phyloP scores from a whole-genome alignment of 2,113 vertebrate species.

The Axis porcinus region DNA sequence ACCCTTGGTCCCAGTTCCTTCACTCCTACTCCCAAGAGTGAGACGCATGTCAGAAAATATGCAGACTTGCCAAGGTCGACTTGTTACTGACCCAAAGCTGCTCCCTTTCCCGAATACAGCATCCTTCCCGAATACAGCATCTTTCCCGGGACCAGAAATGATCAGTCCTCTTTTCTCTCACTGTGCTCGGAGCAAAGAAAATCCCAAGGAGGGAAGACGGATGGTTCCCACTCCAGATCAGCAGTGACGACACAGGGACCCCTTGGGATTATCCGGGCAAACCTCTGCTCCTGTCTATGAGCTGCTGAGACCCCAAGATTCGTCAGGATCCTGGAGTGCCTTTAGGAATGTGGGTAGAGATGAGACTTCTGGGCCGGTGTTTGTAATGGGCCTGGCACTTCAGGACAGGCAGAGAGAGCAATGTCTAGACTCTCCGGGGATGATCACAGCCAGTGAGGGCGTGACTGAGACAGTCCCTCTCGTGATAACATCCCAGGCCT shows the following conservation, averaged over 20 bases:
- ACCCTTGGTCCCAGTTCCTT: not conserved
- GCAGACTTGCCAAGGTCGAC: not conserved
- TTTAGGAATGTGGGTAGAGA: not conserved
- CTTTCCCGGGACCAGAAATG: not conserved
- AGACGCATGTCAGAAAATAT: not conserved
- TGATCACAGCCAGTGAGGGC: accelerated
- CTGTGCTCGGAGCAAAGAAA: not conserved
- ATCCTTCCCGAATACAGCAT: not conserved
- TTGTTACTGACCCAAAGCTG: not conserved
- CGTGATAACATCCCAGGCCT: accelerated
- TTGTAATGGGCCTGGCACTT: accelerated
- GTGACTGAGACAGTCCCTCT: accelerated
- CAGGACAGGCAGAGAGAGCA: not conserved
- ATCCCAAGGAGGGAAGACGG: not conserved
- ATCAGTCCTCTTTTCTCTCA: not conserved
- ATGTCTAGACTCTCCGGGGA: accelerated
- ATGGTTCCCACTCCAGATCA: not conserved
- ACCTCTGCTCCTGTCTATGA: accelerated
- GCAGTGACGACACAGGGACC: not conserved
- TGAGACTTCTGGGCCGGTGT: not conserved
- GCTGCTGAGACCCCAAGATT: not conserved
- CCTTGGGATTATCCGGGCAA: not conserved
- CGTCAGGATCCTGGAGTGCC: not conserved
- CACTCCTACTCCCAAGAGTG: not conserved
- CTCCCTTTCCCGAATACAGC: not conserved